Percentiles rank a stretch among this genome's conserved stretches.
Evolutionary conservation across 2,797 vertebrate species (phyloP).

Genomic region (Coregonus ussuriensis): DNA sequence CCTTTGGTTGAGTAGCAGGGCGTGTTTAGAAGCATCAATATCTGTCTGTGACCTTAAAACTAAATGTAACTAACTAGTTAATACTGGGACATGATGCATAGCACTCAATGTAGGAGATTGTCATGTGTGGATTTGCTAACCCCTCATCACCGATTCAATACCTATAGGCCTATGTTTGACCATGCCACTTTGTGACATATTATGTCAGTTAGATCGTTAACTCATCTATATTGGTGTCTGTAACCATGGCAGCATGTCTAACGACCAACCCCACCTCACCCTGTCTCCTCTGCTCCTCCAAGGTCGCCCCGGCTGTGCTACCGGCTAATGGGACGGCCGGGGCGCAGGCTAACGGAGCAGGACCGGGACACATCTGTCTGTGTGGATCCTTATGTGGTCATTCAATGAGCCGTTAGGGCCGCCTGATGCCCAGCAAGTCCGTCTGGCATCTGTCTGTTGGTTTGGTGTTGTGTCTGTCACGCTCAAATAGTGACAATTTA

Average conservation of each 20-base stretch:
- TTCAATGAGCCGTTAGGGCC: background rate
- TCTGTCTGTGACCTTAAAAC: too few species aligned
- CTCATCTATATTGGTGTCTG: background rate
- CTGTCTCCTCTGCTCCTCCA: background rate
- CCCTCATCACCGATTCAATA: too few species aligned
- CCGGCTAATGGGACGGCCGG: background rate
- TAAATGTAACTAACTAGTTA: too few species aligned
- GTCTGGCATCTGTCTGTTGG: background rate
- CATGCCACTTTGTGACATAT: background rate
- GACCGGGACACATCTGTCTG: background rate
- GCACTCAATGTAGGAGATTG: too few species aligned
- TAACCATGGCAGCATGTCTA: too few species aligned
- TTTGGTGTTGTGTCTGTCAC: background rate
- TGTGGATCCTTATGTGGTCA: background rate
- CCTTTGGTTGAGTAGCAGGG: too few species aligned
- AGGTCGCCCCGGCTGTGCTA: background rate
- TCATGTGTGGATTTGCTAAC: too few species aligned
- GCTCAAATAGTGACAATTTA: background rate
- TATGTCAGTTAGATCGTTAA: background rate
- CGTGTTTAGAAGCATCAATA: too few species aligned
- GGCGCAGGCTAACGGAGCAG: background rate
- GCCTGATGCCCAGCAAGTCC: background rate
- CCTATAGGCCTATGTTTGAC: background rate
- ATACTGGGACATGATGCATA: too few species aligned
- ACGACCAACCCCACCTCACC: too few species aligned